Conservation (phyloP, 2,888 invertebrate species). For the Ceramica pisi region DNA sequence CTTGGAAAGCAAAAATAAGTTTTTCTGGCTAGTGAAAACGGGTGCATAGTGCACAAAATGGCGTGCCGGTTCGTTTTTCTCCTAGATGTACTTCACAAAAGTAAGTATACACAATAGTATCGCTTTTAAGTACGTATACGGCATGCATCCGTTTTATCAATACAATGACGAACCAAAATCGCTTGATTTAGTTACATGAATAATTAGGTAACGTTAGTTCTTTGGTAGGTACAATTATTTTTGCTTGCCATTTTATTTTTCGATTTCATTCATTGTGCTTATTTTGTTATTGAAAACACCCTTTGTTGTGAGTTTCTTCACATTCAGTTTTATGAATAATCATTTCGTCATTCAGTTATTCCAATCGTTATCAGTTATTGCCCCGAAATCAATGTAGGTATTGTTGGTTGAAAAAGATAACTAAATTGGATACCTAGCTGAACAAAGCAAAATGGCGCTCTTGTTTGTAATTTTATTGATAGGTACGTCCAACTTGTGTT, state of each 20-base stretch:
- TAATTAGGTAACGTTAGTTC: not conserved
- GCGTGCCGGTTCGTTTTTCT: constrained; percentile 18
- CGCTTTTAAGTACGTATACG: not conserved
- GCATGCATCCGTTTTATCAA: not conserved
- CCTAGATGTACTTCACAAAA: constrained; percentile 9
- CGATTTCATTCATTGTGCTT: not conserved
- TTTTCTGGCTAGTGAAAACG: not conserved
- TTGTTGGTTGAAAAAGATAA: not conserved
- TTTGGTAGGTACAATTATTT: not conserved
- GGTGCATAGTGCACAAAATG: not conserved
- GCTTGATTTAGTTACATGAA: no score
- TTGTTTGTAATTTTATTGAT: not conserved
- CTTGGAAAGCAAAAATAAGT: not conserved
- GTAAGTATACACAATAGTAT: not conserved
- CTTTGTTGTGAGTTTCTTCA: not conserved
- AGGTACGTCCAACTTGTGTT: not conserved
- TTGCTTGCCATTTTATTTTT: constrained; percentile 12
- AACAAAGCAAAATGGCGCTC: constrained; percentile 2
- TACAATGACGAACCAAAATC: not conserved
- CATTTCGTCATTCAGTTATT: not conserved
- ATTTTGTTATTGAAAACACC: not conserved
- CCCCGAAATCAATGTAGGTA: not conserved
- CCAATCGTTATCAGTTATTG: constrained; percentile 15
- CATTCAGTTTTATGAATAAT: not conserved
- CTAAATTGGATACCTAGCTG: not conserved